A percentile compares a stretch with the other conserved stretches of the same genome.
Conservation (phyloP, 1,140 invertebrate species). For the Drosophila orosa region DNA sequence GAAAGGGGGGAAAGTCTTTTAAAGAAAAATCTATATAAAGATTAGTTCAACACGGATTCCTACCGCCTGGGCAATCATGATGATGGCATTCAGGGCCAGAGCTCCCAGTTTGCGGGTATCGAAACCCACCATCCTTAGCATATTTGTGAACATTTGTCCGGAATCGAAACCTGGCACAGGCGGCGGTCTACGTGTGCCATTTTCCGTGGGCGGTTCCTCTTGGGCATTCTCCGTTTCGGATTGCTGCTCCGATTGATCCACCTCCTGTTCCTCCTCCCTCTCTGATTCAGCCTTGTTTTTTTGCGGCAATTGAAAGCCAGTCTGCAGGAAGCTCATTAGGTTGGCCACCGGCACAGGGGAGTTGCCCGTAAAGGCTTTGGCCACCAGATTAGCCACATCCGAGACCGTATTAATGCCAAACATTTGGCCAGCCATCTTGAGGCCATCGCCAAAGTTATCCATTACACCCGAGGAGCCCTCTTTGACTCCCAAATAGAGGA, state of each 20-base stretch:
- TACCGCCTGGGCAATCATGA: conserved; percentile 94
- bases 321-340: conserved; percentile 61
- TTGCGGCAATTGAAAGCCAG: conserved; percentile 33
- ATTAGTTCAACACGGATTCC: conserved; percentile 33
- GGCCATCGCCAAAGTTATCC: conserved; percentile 86
- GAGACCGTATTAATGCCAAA: conserved; percentile 85
- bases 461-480: conserved; percentile 84
- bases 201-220: conserved; percentile 52
- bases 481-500: conserved; percentile 40
- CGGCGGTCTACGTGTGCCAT: conserved; percentile 4
- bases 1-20: background rate
- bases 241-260: conserved; percentile 48
- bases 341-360: conserved; percentile 33
- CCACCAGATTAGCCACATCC: conserved; percentile 85
- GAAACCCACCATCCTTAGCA: conserved; percentile 90
- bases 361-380: conserved; percentile 83
- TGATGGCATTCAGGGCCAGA: conserved; percentile 91
- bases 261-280: conserved; percentile 3
- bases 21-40: background rate
- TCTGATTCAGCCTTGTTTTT: conserved; percentile 5
- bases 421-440: conserved; percentile 88
- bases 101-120: conserved; percentile 90
- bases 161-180: conserved; percentile 41
- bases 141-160: conserved; percentile 86
- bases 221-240: conserved; percentile 61